A percentile compares a stretch with the other conserved stretches of the same genome.
phyloP scores from a whole-genome alignment of 2,113 vertebrate species.

The Ploceus nigricollis region DNA sequence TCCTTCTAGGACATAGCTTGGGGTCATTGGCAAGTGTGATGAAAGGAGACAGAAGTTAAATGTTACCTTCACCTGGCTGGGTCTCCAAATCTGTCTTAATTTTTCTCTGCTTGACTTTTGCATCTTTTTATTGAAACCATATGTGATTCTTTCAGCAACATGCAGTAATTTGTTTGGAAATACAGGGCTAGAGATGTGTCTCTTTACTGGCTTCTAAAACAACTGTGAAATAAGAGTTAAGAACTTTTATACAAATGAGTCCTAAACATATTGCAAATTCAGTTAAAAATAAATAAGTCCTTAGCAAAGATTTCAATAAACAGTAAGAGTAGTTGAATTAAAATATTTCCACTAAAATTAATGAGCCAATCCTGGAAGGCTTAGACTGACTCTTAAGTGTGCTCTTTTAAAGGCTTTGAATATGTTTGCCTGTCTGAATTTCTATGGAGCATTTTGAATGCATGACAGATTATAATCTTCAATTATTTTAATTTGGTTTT shows the following conservation, averaged over 20 bases:
- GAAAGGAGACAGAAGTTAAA: neutral
- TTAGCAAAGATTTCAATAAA: conserved; percentile 21
- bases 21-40: neutral
- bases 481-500: conserved; percentile 59
- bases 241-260: conserved; percentile 22
- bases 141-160: neutral
- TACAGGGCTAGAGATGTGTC: neutral
- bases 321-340: conserved; percentile 5
- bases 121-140: conserved; percentile 1
- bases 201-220: conserved; percentile 1
- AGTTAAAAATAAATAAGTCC: conserved; percentile 51
- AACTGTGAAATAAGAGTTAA: neutral
- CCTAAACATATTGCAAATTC: conserved; percentile 35
- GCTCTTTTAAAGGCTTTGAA: conserved; percentile 44
- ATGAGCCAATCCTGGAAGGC: conserved; percentile 26
- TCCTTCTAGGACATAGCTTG: neutral
- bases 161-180: conserved; percentile 9
- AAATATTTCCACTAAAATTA: conserved; percentile 41
- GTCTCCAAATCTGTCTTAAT: neutral
- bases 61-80: neutral
- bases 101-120: neutral
- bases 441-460: conserved; percentile 57
- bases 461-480: conserved; percentile 52
- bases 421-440: conserved; percentile 48
- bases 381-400: conserved; percentile 43